A percentile compares a stretch with the other conserved stretches of the same genome.
These are phyloP conservation scores for Lasioglossum albipes DNA, from an alignment of 1,140 invertebrate genomes.

Conservation along the genomic window DNA sequence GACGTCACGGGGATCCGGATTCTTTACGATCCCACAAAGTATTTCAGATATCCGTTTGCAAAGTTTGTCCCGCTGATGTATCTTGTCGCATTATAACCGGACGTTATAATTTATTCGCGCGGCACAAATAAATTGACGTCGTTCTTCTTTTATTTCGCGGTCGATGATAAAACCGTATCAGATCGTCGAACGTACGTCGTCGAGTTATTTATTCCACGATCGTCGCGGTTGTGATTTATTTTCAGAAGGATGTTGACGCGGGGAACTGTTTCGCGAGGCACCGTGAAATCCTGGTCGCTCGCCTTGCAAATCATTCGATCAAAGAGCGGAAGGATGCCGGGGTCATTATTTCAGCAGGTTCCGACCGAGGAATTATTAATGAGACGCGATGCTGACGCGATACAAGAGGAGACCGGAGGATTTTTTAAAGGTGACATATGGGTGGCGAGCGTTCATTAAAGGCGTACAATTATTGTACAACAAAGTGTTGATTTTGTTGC, in stretches of 20 bases:
- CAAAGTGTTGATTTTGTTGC: background rate
- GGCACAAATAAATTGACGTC: conserved; percentile 13
- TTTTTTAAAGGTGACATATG: background rate
- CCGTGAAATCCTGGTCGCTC: background rate
- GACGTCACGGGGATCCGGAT: background rate
- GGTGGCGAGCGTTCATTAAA: background rate
- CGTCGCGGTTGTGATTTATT: background rate
- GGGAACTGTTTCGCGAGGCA: background rate
- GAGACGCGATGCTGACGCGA: background rate
- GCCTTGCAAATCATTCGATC: background rate
- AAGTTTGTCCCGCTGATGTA: background rate
- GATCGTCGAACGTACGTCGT: background rate
- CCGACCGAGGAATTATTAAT: conserved; percentile 2
- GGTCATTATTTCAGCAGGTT: background rate
- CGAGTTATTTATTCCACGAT: background rate
- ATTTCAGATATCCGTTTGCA: too few relatives aligned
- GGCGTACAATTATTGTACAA: background rate
- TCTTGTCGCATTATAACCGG: background rate
- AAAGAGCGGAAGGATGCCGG: too few relatives aligned
- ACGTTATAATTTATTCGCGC: conserved; percentile 9
- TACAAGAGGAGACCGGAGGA: background rate
- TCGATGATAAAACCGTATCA: conserved; percentile 4
- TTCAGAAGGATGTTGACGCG: background rate
- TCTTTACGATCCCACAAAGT: background rate
- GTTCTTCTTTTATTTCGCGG: background rate